Conservation (phyloP, 2,888 invertebrate genomes). For the Patella pellucida region DNA sequence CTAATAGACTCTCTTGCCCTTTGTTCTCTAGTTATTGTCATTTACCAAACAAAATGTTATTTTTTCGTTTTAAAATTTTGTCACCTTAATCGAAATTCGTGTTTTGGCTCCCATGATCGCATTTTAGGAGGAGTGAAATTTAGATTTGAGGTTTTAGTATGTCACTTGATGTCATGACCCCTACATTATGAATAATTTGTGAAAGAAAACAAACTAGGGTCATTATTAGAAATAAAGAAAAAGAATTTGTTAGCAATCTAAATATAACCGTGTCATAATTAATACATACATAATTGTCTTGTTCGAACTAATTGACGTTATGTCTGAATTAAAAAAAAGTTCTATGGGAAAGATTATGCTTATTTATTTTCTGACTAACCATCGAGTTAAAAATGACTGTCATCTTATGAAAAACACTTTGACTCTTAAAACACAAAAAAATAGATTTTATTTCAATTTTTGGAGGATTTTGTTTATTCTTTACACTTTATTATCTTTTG, state of each 20-base stretch:
- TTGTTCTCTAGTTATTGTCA: neutral
- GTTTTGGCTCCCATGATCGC: neutral
- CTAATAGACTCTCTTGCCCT: neutral
- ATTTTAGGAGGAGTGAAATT: constrained; percentile 6
- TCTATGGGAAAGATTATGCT: too few species aligned
- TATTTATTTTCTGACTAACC: too few species aligned
- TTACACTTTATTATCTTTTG: too few species aligned
- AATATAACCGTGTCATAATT: neutral
- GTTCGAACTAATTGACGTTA: neutral
- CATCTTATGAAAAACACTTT: too few species aligned
- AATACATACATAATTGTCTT: neutral
- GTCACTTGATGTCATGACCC: constrained; percentile 10
- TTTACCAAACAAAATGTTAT: constrained; percentile 11
- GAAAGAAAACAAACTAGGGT: neutral
- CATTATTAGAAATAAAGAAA: neutral
- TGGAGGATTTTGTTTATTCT: too few species aligned
- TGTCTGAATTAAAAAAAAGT: neutral
- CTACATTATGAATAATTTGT: neutral
- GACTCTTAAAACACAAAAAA: too few species aligned
- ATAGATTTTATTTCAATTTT: too few species aligned
- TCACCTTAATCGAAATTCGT: constrained; percentile 4
- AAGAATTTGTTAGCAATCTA: neutral
- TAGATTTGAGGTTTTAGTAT: constrained; percentile 1
- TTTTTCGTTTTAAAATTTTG: constrained; percentile 6
- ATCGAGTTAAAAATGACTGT: too few species aligned